Conservation (phyloP, 1,140 invertebrate species). For the Drosophila funebris region DNA sequence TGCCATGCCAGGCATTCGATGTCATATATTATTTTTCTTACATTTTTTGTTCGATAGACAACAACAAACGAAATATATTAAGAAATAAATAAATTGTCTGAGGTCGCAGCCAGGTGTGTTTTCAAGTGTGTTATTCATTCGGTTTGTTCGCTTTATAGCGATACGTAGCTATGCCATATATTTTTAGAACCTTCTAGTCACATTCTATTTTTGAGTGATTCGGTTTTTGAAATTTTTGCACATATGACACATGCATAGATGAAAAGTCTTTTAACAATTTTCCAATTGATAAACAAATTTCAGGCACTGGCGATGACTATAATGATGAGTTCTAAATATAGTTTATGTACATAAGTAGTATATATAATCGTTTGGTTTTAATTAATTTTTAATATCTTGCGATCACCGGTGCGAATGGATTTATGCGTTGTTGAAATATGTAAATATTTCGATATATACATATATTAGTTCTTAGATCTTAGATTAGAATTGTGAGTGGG, state of each 20-base stretch:
- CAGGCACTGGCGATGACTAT: constrained; percentile 26
- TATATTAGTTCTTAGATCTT: not conserved
- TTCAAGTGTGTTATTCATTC: constrained; percentile 34
- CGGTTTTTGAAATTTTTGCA: constrained; percentile 71
- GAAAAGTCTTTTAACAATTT: constrained; percentile 37
- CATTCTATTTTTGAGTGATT: constrained; percentile 69
- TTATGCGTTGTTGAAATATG: constrained; percentile 59
- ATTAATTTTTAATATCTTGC: constrained; percentile 60
- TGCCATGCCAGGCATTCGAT: constrained; percentile 43
- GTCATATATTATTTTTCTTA: constrained; percentile 32
- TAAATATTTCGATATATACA: constrained; percentile 45
- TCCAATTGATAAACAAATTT: constrained; percentile 49
- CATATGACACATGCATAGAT: constrained; percentile 65
- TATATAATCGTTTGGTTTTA: constrained; percentile 43
- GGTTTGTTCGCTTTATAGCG: constrained; percentile 21
- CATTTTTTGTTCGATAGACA: constrained; percentile 24
- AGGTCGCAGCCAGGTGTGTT: constrained; percentile 66
- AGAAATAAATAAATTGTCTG: constrained; percentile 45
- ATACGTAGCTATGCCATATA: constrained; percentile 44
- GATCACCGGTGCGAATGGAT: constrained; percentile 62
- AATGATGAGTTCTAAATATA: constrained; percentile 61
- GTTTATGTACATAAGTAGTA: constrained; percentile 12
- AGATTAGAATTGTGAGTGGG: not conserved
- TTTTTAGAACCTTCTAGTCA: constrained; percentile 72
- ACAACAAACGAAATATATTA: constrained; percentile 6